phyloP scores from a whole-genome alignment of 92 coral and sea anemone genomes.

The Heliopora coerulea region DNA sequence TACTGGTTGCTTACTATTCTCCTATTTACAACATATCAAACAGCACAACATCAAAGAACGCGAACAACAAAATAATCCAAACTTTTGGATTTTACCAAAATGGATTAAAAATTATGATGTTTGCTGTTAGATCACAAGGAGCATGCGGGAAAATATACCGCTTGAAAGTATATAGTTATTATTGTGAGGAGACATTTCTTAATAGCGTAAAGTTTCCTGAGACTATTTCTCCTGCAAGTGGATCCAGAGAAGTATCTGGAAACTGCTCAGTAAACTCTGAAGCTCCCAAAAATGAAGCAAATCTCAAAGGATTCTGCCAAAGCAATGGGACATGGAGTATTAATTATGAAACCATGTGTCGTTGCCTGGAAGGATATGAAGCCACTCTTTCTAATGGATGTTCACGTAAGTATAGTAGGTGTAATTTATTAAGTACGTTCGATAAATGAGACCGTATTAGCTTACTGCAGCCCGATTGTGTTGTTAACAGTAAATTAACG shows the following conservation, averaged over 20 bases:
- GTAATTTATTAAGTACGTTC: no score
- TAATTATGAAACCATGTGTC: constrained; percentile 46
- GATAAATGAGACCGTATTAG: neutral
- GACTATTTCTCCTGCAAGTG: constrained; percentile 58
- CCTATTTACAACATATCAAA: constrained; percentile 5
- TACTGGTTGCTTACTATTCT: neutral
- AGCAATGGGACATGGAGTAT: constrained; percentile 75
- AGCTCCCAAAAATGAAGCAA: neutral
- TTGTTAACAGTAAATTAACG: no score
- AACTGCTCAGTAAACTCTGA: constrained; percentile 51
- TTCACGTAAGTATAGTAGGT: constrained; percentile 43
- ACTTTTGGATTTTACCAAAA: constrained; percentile 20
- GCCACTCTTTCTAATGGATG: neutral
- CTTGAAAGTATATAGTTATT: constrained; percentile 53
- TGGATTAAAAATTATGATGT: neutral
- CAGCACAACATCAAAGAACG: neutral
- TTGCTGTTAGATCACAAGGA: constrained; percentile 43
- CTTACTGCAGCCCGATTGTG: neutral
- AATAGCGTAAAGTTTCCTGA: constrained; percentile 55
- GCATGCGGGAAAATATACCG: constrained; percentile 54
- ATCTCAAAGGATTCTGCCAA: constrained; percentile 52
- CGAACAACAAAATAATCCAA: neutral
- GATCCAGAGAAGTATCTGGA: constrained; percentile 48
- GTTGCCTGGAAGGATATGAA: constrained; percentile 76
- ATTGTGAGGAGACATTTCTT: constrained; percentile 53